Base-by-base conservation (phyloP, 2,888 invertebrate species). In the Leptinotarsa juncta region DNA sequence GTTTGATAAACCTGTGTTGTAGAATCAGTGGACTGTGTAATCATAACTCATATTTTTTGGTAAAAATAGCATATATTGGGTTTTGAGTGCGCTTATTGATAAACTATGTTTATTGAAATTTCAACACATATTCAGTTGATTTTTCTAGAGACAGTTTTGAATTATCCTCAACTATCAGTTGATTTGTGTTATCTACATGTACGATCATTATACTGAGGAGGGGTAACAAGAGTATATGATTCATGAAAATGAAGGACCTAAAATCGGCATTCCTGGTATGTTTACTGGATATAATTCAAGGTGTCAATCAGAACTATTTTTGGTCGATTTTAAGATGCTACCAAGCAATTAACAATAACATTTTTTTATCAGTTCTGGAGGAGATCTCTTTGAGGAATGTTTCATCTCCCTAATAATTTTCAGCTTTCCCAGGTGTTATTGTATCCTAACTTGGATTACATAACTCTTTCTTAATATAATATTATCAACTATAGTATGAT, bases 131-230 rank as follows among this genome's bases (percentile, higher is more conserved):
- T 51, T 50, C 18, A 42, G 18, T 71, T 14, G 62, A n/a, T 65
- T 50, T 65, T n/a, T n/a, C 32, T 16, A 71, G 18, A 42, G 55
- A 26, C 12, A 14, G 2, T 66, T 23, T 15, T 15, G 16, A 53
- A 51, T 53, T 48, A 55, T 71, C 65, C 42, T 65, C 65, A 14
- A 53, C 42, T 55, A 71, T n/a, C 42, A 71, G 65, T 65, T 65
- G 65, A n/a, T 71, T 65, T n/a, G 23, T 66, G 10, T 71, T 65
- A 71, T 71, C 66, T 26, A 65, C 65, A 71, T 71, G 65, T 5
- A 53, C 55, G 15, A 53, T 62, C 65, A 62, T 66, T 65, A 20
- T 71, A 18, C 57, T 65, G 51, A 23, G 18, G 51, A 23, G 18
- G 53, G 26, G n/a, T 42, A 55, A 12, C 65, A 71, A 65, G 66